Evolutionary conservation across 2,888 invertebrate genomes (phyloP).

Genomic region (Drosophila diplacantha): DNA sequence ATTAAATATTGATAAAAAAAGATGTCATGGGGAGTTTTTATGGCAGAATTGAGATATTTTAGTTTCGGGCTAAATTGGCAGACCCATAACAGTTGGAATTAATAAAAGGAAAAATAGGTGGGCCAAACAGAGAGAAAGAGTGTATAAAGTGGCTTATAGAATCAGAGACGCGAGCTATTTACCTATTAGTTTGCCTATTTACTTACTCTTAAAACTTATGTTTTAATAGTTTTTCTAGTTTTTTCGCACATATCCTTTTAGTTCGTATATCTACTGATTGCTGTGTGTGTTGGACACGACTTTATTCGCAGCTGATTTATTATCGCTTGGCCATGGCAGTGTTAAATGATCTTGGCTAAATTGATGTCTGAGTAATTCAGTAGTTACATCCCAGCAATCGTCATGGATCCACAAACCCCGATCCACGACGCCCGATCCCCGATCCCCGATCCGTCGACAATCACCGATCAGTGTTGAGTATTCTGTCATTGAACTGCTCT

Average conservation of each 20-base stretch:
- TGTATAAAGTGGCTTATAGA: constrained; percentile 10
- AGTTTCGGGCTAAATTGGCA: constrained; percentile 37
- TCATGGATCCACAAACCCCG: constrained; percentile 24
- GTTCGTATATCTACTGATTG: background rate
- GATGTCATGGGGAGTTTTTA: constrained; percentile 58
- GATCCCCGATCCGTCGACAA: constrained; percentile 8
- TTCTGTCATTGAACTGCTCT: constrained; percentile 41
- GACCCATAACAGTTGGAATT: constrained; percentile 30
- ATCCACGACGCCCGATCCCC: background rate
- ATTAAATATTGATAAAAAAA: constrained; percentile 55
- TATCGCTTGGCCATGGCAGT: constrained; percentile 42
- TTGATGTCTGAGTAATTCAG: constrained; percentile 49
- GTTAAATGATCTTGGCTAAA: constrained; percentile 50
- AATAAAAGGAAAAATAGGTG: constrained; percentile 7
- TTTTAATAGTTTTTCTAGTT: background rate
- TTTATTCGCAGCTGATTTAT: constrained; percentile 49
- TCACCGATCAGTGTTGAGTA: constrained; percentile 33
- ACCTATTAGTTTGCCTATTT: background rate
- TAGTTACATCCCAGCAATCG: constrained; percentile 47
- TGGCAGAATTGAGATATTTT: constrained; percentile 38
- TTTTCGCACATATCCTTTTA: background rate
- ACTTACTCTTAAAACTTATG: background rate
- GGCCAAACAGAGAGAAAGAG: background rate
- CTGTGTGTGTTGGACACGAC: constrained; percentile 10
- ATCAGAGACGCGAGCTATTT: background rate